These are phyloP conservation scores for Nerophis lumbriciformis DNA, from an alignment of 2,113 vertebrate species.

Conservation along the genomic window DNA sequence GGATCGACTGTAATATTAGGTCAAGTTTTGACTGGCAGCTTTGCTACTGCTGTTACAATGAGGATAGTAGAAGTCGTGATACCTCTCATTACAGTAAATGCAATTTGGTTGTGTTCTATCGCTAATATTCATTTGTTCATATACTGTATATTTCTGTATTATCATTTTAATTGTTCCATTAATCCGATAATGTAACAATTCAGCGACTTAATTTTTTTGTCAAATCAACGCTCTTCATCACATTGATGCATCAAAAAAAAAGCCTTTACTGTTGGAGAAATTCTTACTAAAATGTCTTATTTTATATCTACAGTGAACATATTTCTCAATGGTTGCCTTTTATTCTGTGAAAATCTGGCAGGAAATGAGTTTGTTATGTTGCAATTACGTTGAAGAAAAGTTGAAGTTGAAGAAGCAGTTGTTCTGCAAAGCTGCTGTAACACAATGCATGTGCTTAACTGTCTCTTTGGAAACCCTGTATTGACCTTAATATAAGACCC, in stretches of 20 bases:
- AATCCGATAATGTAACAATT: neutral
- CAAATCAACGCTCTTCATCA: conserved; percentile 6
- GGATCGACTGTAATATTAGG: no score
- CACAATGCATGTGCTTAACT: neutral
- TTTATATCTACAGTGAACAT: neutral
- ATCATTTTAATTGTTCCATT: conserved; percentile 1
- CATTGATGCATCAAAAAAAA: neutral
- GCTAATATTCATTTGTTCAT: neutral
- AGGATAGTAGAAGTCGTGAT: no score
- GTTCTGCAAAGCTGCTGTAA: neutral
- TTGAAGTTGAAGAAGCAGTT: conserved; percentile 6
- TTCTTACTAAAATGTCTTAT: neutral
- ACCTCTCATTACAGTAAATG: neutral
- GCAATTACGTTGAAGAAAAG: neutral
- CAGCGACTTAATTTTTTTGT: neutral
- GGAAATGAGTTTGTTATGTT: neutral
- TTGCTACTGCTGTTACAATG: no score
- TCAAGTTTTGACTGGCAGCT: no score
- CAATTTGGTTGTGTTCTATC: conserved; percentile 1
- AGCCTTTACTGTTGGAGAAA: neutral
- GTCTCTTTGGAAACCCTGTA: conserved; percentile 7
- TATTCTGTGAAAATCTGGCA: conserved; percentile 11
- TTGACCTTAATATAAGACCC: no score
- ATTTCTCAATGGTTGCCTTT: conserved; percentile 31
- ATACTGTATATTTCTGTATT: neutral